Conservation (phyloP, 2,888 invertebrate genomes). For the Gibbula magus region DNA sequence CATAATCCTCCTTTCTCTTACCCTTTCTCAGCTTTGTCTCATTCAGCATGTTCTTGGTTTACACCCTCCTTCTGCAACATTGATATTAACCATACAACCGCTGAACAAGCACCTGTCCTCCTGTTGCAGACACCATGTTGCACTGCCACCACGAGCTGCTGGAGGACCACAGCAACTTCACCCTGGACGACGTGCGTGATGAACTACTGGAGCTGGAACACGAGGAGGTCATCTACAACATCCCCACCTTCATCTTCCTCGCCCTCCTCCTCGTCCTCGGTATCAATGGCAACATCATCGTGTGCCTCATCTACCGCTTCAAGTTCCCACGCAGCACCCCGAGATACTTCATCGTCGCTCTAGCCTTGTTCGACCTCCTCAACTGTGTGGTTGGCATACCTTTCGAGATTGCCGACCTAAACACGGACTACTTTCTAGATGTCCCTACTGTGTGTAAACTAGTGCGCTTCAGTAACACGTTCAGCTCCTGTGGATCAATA, state of each 20-base stretch:
- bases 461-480: slow-evolving; percentile 12
- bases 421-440: slow-evolving; percentile 18
- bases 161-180: not conserved
- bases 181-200: not conserved
- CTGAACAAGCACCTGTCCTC: too few species aligned
- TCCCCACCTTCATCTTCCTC: slow-evolving; percentile 4
- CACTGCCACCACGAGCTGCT: not conserved
- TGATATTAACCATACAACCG: too few species aligned
- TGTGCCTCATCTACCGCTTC: slow-evolving; percentile 4
- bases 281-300: slow-evolving; percentile 5
- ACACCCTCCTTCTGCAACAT: too few species aligned
- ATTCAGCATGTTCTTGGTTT: too few species aligned
- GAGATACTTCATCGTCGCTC: not conserved
- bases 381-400: slow-evolving; percentile 20
- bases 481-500: slow-evolving; percentile 16
- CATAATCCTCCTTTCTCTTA: too few species aligned
- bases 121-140: not conserved
- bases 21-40: too few species aligned
- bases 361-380: slow-evolving; percentile 9
- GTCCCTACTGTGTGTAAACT: slow-evolving; percentile 1
- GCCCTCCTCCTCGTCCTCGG: not conserved
- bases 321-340: slow-evolving; percentile 9
- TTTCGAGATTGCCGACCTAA: slow-evolving; percentile 5
- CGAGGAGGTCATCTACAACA: slow-evolving; percentile 13
- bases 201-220: not conserved